Conservation (phyloP, 2,888 invertebrate species). For the Sinodicranocentrus sp. region DNA sequence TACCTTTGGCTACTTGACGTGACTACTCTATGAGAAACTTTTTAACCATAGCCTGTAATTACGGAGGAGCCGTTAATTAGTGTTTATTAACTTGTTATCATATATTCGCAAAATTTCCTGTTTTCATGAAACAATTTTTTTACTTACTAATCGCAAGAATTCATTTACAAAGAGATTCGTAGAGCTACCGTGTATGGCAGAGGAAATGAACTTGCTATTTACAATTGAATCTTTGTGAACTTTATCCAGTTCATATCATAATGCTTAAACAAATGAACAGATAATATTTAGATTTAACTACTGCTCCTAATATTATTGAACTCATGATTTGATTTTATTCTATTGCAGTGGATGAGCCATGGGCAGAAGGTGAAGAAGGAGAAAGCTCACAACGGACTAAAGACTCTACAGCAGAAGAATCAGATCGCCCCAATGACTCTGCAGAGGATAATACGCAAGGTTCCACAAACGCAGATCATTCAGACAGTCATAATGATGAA, state of each 20-base stretch:
- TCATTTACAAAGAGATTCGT: background rate
- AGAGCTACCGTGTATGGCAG: background rate
- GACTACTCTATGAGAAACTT: constrained; percentile 51
- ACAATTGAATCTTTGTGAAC: too few relatives aligned
- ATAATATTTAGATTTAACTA: too few relatives aligned
- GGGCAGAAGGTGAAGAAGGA: constrained; percentile 72
- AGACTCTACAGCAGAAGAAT: constrained; percentile 44
- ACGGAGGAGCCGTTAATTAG: constrained; percentile 53
- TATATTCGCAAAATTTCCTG: constrained; percentile 1
- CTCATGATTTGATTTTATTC: background rate
- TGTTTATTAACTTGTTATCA: constrained; percentile 62
- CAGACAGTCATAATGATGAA: constrained; percentile 30
- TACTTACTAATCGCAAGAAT: constrained; percentile 1
- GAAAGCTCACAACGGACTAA: constrained; percentile 44
- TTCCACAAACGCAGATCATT: constrained; percentile 21
- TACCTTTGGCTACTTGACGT: too few relatives aligned
- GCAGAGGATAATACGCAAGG: constrained; percentile 25
- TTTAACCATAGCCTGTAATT: constrained; percentile 56
- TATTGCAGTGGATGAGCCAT: constrained; percentile 65
- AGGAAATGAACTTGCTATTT: too few relatives aligned
- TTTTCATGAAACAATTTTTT: background rate
- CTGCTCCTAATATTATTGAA: too few relatives aligned
- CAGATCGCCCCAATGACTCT: constrained; percentile 57
- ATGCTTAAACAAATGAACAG: too few relatives aligned
- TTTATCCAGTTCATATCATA: too few relatives aligned